A percentile compares a stretch with the other conserved stretches of the same genome.
These are phyloP conservation scores for Chrysodeixis includens DNA, from an alignment of 2,888 invertebrate genomes.

Conservation along the genomic window DNA sequence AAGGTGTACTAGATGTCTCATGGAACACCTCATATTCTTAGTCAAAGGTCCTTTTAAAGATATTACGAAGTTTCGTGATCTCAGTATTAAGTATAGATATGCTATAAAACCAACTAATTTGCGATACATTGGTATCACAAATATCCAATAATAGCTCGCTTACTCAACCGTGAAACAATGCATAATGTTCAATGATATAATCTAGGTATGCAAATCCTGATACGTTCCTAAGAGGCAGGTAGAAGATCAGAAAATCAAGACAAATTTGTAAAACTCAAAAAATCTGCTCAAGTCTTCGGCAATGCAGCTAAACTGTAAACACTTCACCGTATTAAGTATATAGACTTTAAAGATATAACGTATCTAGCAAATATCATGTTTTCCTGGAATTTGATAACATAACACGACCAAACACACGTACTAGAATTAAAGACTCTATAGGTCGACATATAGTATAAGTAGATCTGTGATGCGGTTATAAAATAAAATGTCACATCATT, in stretches of 20 bases:
- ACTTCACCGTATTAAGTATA: too few relatives aligned
- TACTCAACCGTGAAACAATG: conserved; percentile 18
- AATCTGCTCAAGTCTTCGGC: too few relatives aligned
- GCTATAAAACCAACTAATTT: not conserved
- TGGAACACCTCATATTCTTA: not conserved
- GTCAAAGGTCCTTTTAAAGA: conserved; percentile 7
- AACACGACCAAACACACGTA: too few relatives aligned
- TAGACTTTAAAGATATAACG: too few relatives aligned
- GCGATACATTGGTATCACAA: not conserved
- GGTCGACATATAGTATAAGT: too few relatives aligned
- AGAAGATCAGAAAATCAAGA: conserved; percentile 7
- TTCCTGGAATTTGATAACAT: too few relatives aligned
- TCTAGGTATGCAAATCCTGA: conserved; percentile 7
- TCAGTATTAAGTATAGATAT: conserved; percentile 2
- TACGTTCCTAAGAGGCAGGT: not conserved
- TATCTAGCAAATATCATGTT: too few relatives aligned
- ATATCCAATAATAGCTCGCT: not conserved
- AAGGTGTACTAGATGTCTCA: not conserved
- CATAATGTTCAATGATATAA: conserved; percentile 21
- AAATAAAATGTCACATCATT: too few relatives aligned
- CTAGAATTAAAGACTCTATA: too few relatives aligned
- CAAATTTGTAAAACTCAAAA: too few relatives aligned
- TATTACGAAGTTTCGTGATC: not conserved
- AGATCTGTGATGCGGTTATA: too few relatives aligned
- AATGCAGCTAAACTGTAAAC: too few relatives aligned